These are phyloP conservation scores for Ridgeia piscesae DNA, from an alignment of 1,140 invertebrate genomes.

Conservation along the genomic window DNA sequence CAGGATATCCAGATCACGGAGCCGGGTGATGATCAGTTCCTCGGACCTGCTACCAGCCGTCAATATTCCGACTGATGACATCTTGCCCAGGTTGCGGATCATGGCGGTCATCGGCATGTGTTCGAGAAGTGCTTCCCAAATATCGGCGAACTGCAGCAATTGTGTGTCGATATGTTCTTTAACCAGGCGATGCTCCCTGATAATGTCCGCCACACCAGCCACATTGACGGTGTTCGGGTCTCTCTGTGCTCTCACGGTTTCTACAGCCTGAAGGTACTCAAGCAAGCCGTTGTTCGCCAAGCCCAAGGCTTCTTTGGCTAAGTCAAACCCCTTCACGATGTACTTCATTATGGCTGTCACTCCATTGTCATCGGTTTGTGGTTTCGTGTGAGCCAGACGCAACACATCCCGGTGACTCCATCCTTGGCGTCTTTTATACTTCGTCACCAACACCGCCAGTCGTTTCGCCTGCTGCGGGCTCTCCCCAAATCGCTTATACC, in stretches of 20 bases:
- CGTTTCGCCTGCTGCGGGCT: conserved; percentile 61
- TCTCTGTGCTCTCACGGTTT: conserved; percentile 64
- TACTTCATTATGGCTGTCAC: conserved; percentile 37
- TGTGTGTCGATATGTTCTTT: conserved; percentile 70
- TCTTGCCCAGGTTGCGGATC: conserved; percentile 66
- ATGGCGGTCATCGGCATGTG: conserved; percentile 64
- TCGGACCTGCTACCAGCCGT: background rate
- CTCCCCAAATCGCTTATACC: conserved; percentile 61
- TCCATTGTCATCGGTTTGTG: conserved; percentile 41
- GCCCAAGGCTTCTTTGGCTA: conserved; percentile 57
- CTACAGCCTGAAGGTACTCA: conserved; percentile 63
- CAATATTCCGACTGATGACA: conserved; percentile 58
- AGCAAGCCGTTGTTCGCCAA: conserved; percentile 57
- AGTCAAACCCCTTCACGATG: conserved; percentile 51
- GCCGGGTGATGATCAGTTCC: background rate
- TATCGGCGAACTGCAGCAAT: conserved; percentile 59
- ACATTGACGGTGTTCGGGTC: conserved; percentile 58
- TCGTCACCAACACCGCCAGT: conserved; percentile 65
- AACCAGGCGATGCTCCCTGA: conserved; percentile 60
- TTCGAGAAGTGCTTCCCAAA: conserved; percentile 68
- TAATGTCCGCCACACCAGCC: conserved; percentile 51
- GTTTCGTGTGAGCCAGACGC: conserved; percentile 65
- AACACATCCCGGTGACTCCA: conserved; percentile 71
- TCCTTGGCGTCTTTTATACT: conserved; percentile 64
- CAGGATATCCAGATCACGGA: background rate